A percentile compares a stretch with the other conserved stretches of the same genome.
Evolutionary conservation across 2,797 vertebrate species (phyloP).

Genomic region (Craterocephalus amniculus): DNA sequence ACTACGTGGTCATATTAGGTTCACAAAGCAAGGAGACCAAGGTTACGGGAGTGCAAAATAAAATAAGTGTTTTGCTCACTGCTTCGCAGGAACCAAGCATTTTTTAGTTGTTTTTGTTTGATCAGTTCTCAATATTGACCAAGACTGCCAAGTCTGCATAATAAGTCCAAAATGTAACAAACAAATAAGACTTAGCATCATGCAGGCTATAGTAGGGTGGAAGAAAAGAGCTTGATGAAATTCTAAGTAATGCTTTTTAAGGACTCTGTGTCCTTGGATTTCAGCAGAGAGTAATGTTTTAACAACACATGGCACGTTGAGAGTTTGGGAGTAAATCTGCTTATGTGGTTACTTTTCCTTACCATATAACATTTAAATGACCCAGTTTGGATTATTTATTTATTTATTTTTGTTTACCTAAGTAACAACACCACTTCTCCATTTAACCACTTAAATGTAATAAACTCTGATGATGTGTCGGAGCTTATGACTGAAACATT

Average conservation of each 20-base stretch:
- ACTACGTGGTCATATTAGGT: conserved; percentile 31
- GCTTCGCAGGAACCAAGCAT: conserved; percentile 54
- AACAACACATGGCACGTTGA: neutral
- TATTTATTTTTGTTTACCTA: conserved; percentile 36
- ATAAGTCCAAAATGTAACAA: neutral
- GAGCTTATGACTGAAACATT: conserved; percentile 42
- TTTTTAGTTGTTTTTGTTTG: conserved; percentile 3
- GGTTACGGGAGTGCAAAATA: conserved; percentile 26
- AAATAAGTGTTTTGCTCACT: conserved; percentile 67
- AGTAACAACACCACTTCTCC: conserved; percentile 22
- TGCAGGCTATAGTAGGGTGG: neutral
- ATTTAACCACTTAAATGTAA: conserved; percentile 34
- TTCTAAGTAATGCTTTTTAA: neutral
- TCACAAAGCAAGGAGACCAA: conserved; percentile 32
- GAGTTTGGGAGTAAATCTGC: conserved; percentile 10
- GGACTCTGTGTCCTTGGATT: neutral
- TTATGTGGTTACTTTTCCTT: conserved; percentile 17
- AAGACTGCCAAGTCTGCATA: conserved; percentile 9
- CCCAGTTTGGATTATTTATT: conserved; percentile 14
- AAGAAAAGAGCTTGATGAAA: conserved; percentile 6
- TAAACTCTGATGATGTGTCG: conserved; percentile 43
- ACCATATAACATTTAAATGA: conserved; percentile 33
- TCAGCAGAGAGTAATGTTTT: neutral
- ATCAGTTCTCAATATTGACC: conserved; percentile 20
- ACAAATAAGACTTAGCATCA: neutral